Evolutionary conservation across 2,888 invertebrate genomes (phyloP), one percentile per base, ranked within the genome.

Genomic region (Meiosimyza platycephala): DNA sequence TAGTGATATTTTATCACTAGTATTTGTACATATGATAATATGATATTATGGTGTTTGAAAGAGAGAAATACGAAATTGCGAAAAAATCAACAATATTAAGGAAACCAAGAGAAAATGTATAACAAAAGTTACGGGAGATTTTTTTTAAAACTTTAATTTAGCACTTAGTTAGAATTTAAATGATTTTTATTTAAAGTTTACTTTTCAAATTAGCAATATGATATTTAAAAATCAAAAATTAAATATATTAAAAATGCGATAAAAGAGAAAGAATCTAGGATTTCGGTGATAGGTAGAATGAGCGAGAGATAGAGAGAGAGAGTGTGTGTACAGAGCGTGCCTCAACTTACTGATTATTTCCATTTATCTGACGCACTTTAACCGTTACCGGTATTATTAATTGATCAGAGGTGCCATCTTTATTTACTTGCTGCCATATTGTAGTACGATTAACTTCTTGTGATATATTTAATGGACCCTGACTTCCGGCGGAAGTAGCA

Each of bases 401-500:
- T 71, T 86, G 85, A 73, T 83, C 85, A 70, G 83, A 80, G 54
- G 78, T 81, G 64, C 81, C 85, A 76, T 89, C 90, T 81, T 92
- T 92, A 85, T 95, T 95, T 15, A 95, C 93, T 87, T 95, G 95
- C 83, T 95, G 95, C 98, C 98, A 98, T 82, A 98, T 94, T 50
- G 96, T 94, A 47, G 95, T 94, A 86, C 95, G 95, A 84, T 96
- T 94, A 72, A 98, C 94, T 87, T 98, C 98, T 85, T 98, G 97
- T 7, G 96, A 93, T 83, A 97, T 95, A 85, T 96, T 96, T 80
- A 96, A 94, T 51, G 94, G 93, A 51, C 93, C 90, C 76, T 95
- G 95, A 18, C 72, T 62, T 11, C 72, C 16, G 1, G 54, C 70
- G 40, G 59, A 50, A 72, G 96, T 93, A 85, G 95, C 95, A 68